phyloP scores from a whole-genome alignment of 2,888 invertebrate species.

The Portevinia maculata region DNA sequence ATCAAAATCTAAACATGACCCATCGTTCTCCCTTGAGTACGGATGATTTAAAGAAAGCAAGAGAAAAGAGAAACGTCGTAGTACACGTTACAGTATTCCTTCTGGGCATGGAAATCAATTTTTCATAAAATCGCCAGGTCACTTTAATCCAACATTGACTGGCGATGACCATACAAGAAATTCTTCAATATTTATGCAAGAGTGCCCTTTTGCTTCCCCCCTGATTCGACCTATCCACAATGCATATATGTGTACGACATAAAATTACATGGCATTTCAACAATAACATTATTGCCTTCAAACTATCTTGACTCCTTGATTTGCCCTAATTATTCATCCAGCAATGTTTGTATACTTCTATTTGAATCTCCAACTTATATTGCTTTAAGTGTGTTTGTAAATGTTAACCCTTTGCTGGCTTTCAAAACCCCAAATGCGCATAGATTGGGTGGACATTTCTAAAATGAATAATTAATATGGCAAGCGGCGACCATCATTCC shows the following conservation, averaged over 20 bases:
- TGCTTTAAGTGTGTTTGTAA: conserved; percentile 35
- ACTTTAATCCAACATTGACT: conserved; percentile 66
- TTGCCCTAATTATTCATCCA: conserved; percentile 65
- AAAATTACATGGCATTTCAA: conserved; percentile 76
- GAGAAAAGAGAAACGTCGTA: conserved; percentile 1
- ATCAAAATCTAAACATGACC: conserved; percentile 73
- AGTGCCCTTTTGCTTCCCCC: not conserved
- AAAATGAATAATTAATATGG: conserved; percentile 73
- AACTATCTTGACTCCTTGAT: conserved; percentile 71
- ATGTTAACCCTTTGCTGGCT: conserved; percentile 29
- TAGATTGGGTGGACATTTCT: conserved; percentile 61
- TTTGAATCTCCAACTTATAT: conserved; percentile 61
- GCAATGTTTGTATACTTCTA: conserved; percentile 27
- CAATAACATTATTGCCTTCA: conserved; percentile 75
- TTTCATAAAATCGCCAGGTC: conserved; percentile 71
- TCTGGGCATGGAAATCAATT: conserved; percentile 59
- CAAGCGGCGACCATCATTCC: conserved; percentile 63
- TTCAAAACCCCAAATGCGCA: not conserved
- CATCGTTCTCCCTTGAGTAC: conserved; percentile 50
- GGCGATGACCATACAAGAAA: conserved; percentile 65
- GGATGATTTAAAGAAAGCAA: conserved; percentile 61
- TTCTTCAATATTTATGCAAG: conserved; percentile 18
- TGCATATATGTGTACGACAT: conserved; percentile 60
- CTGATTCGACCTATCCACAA: conserved; percentile 31
- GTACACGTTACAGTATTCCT: conserved; percentile 37